These are phyloP conservation scores for Urocolius indicus DNA, from an alignment of 2,113 vertebrate genomes.

Conservation along the genomic window DNA sequence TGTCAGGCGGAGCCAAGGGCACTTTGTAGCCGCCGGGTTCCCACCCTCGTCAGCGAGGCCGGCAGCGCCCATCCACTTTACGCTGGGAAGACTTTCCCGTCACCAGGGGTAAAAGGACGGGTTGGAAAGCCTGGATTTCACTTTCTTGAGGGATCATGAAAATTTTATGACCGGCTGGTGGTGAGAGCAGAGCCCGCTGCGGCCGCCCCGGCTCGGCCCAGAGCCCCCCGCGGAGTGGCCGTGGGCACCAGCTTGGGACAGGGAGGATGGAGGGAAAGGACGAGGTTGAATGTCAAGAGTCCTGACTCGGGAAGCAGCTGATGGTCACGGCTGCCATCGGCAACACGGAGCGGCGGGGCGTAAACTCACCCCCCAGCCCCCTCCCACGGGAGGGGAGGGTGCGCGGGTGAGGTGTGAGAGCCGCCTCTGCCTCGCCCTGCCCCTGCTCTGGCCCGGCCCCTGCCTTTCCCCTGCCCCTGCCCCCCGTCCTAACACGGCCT, in stretches of 20 bases:
- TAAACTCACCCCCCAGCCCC: no score
- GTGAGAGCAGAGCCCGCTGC: neutral
- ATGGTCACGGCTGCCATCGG: neutral
- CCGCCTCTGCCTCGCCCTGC: neutral
- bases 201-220: neutral
- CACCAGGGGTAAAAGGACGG: no score
- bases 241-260: no score
- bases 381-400: neutral
- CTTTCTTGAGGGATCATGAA: neutral
- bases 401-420: no score
- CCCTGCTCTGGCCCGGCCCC: no score
- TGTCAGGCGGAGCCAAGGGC: neutral
- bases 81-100: neutral
- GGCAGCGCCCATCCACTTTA: neutral
- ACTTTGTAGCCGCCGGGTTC: neutral
- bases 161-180: neutral
- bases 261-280: neutral
- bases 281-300: neutral
- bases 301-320: neutral
- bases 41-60: neutral
- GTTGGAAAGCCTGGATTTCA: neutral
- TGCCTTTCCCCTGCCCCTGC: no score
- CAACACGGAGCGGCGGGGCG: neutral
- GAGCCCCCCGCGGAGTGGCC: no score
- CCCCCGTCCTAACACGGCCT: neutral